Percentiles rank a stretch among this genome's conserved stretches.
phyloP scores from a whole-genome alignment of 2,113 vertebrate genomes.

The Natator depressus region DNA sequence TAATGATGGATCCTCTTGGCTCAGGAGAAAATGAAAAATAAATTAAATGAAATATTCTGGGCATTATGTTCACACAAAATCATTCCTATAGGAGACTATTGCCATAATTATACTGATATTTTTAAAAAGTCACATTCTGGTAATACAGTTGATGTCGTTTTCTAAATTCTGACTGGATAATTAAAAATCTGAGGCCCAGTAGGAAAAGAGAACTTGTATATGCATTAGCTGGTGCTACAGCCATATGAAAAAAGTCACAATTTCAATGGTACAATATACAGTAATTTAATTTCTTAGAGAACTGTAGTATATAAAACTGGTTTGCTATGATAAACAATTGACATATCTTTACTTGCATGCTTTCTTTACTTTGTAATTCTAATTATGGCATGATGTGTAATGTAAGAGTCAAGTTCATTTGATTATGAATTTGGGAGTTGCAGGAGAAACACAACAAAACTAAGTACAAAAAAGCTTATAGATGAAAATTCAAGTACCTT shows the following conservation, averaged over 20 bases:
- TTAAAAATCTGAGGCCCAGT: not conserved
- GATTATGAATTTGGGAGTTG: not conserved
- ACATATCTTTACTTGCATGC: not conserved
- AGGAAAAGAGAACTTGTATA: not conserved
- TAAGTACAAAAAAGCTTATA: not conserved
- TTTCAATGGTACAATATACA: not conserved
- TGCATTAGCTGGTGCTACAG: conserved; percentile 1
- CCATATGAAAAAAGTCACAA: not conserved
- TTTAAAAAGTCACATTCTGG: not conserved
- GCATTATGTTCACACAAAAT: not conserved
- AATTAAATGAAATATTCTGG: not conserved
- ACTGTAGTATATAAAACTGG: not conserved
- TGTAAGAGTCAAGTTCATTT: not conserved
- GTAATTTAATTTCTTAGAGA: not conserved
- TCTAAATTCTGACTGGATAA: not conserved
- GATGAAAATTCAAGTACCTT: not conserved
- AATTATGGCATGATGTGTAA: not conserved
- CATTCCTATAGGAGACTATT: not conserved
- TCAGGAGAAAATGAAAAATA: not conserved
- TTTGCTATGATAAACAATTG: not conserved
- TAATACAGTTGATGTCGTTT: not conserved
- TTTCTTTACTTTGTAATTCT: conserved; percentile 1
- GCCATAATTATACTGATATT: not conserved
- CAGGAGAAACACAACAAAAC: not conserved
- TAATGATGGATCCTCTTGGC: not conserved